Evolutionary conservation across 92 coral and sea anemone species (phyloP), one percentile per base, ranked within the genome.

Genomic region (Epizoanthus stellaris): DNA sequence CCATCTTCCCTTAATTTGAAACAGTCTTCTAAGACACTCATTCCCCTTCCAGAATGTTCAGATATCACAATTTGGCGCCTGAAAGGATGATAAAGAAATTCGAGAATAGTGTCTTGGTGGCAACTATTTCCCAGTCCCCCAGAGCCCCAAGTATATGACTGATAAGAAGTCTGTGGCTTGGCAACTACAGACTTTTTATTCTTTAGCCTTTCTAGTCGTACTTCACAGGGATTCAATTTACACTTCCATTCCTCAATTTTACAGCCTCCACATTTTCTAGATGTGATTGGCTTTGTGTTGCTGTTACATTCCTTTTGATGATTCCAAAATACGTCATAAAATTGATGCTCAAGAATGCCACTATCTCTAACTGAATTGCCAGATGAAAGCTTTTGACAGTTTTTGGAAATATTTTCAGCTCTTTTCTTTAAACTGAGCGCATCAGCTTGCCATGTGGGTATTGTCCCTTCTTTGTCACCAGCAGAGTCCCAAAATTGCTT

Each of bases 71-170:
- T 59, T 9, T 89, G 86, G 19, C 84, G 87, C 38, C 72, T 80
- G 47, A 85, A 89, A 23, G 84, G 9, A 72, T 89, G 92, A 43
- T 89, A 89, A 5, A 67, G 6, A 5, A 80, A 58, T 74, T 89
- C 92, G 19, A 89, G 84, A 66, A 89, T n/a, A 8, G 92, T 89
- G 79, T 85, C 87, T 42, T 90, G 93, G 62, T 90, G 90, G 56
- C 90, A 90, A 75, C 93, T 90, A 66, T 86, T 90, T 40, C 62
- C 66, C 5, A 86, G 66, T 12, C 88, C 34, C 30, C 73, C 60
- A 10, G 86, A 82, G 25, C 86, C 86, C 71, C 73, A 82, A 15
- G 30, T 82, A 63, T 82, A 82, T 45, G 86, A 82, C 34, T 82
- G 86, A 16, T 34, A 17, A 47, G 66, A 57, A 56, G 75, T 75